phyloP scores from a whole-genome alignment of 2,888 invertebrate genomes.

The Lysandra bellargus region DNA sequence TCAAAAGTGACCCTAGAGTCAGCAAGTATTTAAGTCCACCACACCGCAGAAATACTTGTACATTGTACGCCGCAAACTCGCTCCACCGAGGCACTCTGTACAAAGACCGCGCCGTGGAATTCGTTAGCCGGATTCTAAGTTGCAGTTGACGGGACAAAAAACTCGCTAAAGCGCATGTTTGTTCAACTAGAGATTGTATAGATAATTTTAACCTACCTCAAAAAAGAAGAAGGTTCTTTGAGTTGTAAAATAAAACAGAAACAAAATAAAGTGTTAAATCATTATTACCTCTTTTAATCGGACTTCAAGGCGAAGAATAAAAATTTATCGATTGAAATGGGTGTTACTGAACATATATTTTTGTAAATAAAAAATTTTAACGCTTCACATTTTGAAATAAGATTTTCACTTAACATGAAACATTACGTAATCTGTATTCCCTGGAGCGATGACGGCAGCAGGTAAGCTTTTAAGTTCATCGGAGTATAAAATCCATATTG shows the following conservation, averaged over 20 bases:
- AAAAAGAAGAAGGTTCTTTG: no score
- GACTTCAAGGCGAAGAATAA: no score
- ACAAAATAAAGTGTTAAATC: no score
- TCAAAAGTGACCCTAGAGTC: neutral
- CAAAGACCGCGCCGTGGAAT: neutral
- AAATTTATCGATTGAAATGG: no score
- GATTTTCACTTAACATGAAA: neutral
- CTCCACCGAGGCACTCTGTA: neutral
- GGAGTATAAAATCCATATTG: neutral
- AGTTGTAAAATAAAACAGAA: no score
- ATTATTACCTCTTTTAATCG: no score
- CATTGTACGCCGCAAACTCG: neutral
- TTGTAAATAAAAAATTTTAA: neutral
- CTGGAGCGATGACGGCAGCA: neutral
- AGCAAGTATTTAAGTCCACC: neutral
- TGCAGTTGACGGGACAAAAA: neutral
- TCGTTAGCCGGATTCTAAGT: neutral
- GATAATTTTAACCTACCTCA: no score
- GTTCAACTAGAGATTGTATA: no score
- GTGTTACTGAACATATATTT: no score
- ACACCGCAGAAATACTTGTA: neutral
- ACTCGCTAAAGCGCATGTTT: no score
- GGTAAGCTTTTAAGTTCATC: slow-evolving; percentile 2
- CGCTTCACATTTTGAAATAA: neutral
- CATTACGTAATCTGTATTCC: neutral